Evolutionary conservation across 2,888 invertebrate species (phyloP), one percentile per base, ranked within the genome.

Genomic region (Heliconius erato): DNA sequence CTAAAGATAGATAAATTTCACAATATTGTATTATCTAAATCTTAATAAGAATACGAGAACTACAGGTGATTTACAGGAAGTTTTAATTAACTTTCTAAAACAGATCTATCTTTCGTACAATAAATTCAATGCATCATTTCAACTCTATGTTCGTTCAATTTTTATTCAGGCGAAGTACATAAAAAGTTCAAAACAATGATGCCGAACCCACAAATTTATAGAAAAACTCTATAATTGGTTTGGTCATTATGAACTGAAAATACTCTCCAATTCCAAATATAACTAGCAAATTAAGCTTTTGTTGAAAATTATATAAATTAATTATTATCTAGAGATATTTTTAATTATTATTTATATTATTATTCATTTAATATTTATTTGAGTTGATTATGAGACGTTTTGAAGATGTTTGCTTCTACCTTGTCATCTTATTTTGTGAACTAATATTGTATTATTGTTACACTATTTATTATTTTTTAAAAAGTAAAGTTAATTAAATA

Each of bases 171-270:
- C 44, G 26, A 72, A 49, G 19, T 68, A 68, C 3, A 23, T 12
- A 67, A 63, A 65, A 67, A 49, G 16, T 23, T 67, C 11, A 44
- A 28, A 67, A 78, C 44, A 67, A 65, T 65, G 59, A 77, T 44
- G 40, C 44, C 44, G 65, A 67, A 78, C 28, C 44, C 11, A 19
- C 26, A 67, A 65, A 44, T 67, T 49, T 65, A 78, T 78, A 65
- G 77, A 44, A 67, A 65, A 67, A 74, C 69, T 79, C 72, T 12
- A 49, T 78, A 81, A 81, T 81, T 81, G 78, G 28, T 67, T 44
- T 26, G 71, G 40, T 40, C 40, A 77, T 77, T 77, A 44, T 67
- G 67, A 28, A 65, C 28, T 28, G 67, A 67, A 67, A 67, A 63
- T 40, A 32, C 23, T 40, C 23, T 54, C 49, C 32, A 32, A 59